A percentile compares a stretch with the other conserved stretches of the same genome.
Conservation (phyloP, 1,140 invertebrate genomes). For the Lordiphosa stackelbergi region DNA sequence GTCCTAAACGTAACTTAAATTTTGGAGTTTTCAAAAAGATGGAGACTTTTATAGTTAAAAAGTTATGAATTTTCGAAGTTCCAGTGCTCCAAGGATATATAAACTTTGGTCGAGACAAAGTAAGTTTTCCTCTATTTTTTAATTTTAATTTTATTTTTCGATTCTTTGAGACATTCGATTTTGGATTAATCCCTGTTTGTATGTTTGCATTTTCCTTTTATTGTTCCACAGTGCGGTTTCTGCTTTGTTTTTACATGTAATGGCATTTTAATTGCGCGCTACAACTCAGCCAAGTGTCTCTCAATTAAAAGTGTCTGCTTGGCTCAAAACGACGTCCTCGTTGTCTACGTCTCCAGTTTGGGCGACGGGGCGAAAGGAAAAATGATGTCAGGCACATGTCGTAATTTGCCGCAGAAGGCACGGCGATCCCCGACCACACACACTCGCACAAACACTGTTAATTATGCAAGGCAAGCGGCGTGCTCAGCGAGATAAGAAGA, state of each 20-base stretch:
- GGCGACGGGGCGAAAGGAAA: constrained; percentile 22
- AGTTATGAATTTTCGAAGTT: no score
- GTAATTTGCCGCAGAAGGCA: constrained; percentile 50
- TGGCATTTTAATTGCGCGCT: constrained; percentile 70
- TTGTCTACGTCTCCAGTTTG: constrained; percentile 18
- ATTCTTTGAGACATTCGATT: no score
- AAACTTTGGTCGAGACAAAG: no score
- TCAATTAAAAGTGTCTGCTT: constrained; percentile 73
- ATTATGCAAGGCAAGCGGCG: constrained; percentile 50
- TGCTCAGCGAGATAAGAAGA: constrained; percentile 33
- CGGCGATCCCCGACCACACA: constrained; percentile 3
- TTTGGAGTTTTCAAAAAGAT: no score
- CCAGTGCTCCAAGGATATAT: no score
- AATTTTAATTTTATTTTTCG: no score
- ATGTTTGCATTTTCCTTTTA: not conserved
- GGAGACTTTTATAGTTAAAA: no score
- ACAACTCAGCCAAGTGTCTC: constrained; percentile 67
- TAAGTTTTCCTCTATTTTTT: no score
- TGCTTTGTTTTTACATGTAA: constrained; percentile 59
- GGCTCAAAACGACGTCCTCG: constrained; percentile 50
- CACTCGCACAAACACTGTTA: constrained; percentile 41
- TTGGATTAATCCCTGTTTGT: no score
- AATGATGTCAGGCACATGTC: constrained; percentile 61
- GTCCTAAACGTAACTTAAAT: no score
- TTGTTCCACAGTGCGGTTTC: constrained; percentile 17